Evolutionary conservation across 35 echinoderm and acorn worm species (phyloP).

Genomic region (Amphiura filiformis): DNA sequence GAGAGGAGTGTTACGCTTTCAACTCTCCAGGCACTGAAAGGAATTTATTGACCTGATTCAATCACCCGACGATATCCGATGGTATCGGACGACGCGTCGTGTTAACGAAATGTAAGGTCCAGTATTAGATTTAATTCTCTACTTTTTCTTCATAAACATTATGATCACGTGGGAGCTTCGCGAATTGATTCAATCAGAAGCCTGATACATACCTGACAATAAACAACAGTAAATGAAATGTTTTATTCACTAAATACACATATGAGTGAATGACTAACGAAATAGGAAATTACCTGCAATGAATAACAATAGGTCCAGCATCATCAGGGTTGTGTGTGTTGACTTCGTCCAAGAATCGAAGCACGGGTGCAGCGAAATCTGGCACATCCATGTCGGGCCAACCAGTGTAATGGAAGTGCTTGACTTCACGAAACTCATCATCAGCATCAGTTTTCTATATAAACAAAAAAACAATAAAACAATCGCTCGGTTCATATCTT

Average conservation of each 20-base stretch:
- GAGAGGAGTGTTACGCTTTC: too few species aligned
- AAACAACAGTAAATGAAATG: neutral
- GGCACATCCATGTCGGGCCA: conserved; percentile 97
- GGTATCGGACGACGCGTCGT: too few species aligned
- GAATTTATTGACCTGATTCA: too few species aligned
- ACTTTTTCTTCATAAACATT: too few species aligned
- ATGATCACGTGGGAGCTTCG: neutral
- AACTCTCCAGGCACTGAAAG: too few species aligned
- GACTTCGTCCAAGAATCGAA: conserved; percentile 28
- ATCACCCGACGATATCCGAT: too few species aligned
- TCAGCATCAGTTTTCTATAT: neutral
- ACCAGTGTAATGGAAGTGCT: conserved; percentile 79
- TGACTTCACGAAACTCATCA: conserved; percentile 34
- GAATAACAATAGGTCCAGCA: conserved; percentile 39
- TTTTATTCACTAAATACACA: neutral
- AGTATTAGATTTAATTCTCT: too few species aligned
- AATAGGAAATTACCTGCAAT: conserved; percentile 88
- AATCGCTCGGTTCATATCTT: neutral
- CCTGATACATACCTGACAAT: neutral
- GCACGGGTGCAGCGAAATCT: conserved; percentile 44
- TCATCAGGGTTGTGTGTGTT: neutral
- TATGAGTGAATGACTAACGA: too few species aligned
- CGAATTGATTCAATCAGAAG: neutral
- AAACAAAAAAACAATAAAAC: neutral
- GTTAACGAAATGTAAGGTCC: too few species aligned